These are phyloP conservation scores for Cyphomyrus plagiostoma DNA, from an alignment of 2,113 vertebrate species.

Conservation along the genomic window DNA sequence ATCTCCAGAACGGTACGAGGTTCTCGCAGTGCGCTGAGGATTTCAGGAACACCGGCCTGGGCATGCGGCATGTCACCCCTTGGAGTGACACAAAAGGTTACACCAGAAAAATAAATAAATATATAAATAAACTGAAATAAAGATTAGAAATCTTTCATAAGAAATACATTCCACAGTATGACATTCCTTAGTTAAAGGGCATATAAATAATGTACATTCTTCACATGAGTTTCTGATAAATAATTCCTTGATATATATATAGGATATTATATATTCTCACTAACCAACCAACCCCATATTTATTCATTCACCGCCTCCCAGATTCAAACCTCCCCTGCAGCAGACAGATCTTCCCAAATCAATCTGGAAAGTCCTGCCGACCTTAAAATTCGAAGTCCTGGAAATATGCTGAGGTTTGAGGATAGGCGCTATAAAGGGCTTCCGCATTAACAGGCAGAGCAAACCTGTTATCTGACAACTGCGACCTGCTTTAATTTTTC, in stretches of 20 bases:
- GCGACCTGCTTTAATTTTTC: not conserved
- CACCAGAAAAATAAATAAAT: not conserved
- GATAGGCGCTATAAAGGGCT: not conserved
- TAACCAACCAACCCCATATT: not conserved
- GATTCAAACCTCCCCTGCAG: not conserved
- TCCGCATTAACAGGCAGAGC: not conserved
- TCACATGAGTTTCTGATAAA: conserved; percentile 2
- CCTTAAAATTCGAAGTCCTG: not conserved
- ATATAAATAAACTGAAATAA: not conserved
- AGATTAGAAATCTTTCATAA: not conserved
- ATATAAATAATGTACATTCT: not conserved
- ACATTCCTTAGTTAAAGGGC: conserved; percentile 3
- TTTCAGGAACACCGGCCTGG: not conserved
- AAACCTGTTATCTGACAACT: not conserved
- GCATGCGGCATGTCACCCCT: not conserved
- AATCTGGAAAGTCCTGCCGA: not conserved
- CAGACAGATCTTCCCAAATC: not conserved
- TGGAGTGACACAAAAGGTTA: not conserved
- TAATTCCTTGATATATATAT: not conserved
- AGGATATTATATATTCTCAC: not conserved
- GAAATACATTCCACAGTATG: not conserved
- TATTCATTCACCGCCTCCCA: not conserved
- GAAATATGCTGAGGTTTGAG: not conserved
- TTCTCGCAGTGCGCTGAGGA: not conserved
- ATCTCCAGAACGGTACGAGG: not conserved